Evolutionary conservation across 1,140 invertebrate species (phyloP), one percentile per base, ranked within the genome.

Genomic region (Zophobas atratus): DNA sequence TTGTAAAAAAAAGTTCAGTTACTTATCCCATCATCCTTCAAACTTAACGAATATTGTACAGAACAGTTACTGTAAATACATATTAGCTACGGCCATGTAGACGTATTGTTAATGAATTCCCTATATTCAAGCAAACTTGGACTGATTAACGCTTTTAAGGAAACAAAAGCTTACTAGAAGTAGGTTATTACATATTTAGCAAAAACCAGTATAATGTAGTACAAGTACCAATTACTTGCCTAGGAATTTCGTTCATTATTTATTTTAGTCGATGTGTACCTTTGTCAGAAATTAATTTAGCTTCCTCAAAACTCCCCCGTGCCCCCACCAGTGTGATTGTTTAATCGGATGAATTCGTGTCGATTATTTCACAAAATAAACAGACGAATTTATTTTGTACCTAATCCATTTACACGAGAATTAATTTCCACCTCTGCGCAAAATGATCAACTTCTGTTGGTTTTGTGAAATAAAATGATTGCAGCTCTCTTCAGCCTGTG

Each of bases 401-500:
- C 20, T 20, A 20, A 20, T 20, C 20, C 20, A 20, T 20, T 20
- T 20, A 20, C 20, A 20, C 20, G 20, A 20, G 20, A 20, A 20
- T 20, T 20, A 20, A 20, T 20, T 20, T 20, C 20, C 20, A 20
- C 20, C 20, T 20, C 20, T 20, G 20, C 20, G 20, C 20, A 20
- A 20, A 20, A 20, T 20, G 20, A 20, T 63, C 77, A 49, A 0
- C 20, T 2, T 32, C 34, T 57, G 55, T 57, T 57, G 77, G 60
- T 75, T 80, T 80, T 78, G 79, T 77, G 71, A 77, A 79, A 72
- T 57, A 57, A 57, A 63, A n/a, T 56, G 49, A 51, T 75, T 70
- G 55, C 77, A 79, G 80, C 82, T 84, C 81, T 82, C 81, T 80
- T 82, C 82, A 83, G 82, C 82, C 84, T 85, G 84, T 85, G 84